These are phyloP conservation scores for Arizona elegans DNA, from an alignment of 2,113 vertebrate genomes.

Conservation along the genomic window DNA sequence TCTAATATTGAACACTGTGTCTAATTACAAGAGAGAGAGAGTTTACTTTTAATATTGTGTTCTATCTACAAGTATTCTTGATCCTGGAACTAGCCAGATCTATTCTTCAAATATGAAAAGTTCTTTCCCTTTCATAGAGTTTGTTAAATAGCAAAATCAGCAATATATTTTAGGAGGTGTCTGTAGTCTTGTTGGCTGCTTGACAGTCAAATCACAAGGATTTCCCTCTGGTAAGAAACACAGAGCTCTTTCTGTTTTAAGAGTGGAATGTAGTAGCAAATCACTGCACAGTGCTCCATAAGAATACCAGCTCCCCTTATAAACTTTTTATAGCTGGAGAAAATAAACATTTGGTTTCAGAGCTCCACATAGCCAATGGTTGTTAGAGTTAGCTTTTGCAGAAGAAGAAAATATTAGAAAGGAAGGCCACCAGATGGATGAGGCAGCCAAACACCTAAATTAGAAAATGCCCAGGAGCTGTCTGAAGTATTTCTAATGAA, in stretches of 20 bases:
- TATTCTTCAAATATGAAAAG: slow-evolving; percentile 36
- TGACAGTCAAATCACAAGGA: slow-evolving; percentile 63
- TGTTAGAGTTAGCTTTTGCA: slow-evolving; percentile 69
- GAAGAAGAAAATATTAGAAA: slow-evolving; percentile 75
- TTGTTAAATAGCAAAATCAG: slow-evolving; percentile 1
- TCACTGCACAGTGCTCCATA: slow-evolving; percentile 71
- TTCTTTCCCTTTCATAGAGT: slow-evolving; percentile 36
- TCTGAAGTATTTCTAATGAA: slow-evolving; percentile 46
- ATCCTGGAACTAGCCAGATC: background rate
- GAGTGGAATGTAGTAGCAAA: slow-evolving; percentile 74
- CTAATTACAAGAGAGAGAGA: background rate
- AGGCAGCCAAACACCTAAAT: slow-evolving; percentile 58
- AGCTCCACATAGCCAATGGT: slow-evolving; percentile 71
- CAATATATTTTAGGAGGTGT: slow-evolving; percentile 58
- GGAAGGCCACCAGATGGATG: slow-evolving; percentile 71
- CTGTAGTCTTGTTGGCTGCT: slow-evolving; percentile 50
- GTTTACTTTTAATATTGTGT: background rate
- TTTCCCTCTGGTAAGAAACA: slow-evolving; percentile 70
- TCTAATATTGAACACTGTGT: slow-evolving; percentile 12
- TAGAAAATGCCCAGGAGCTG: slow-evolving; percentile 55
- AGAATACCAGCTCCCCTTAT: slow-evolving; percentile 76
- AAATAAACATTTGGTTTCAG: slow-evolving; percentile 84
- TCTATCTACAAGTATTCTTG: background rate
- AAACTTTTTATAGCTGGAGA: slow-evolving; percentile 83
- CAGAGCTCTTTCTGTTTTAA: slow-evolving; percentile 74